phyloP scores from a whole-genome alignment of 2,888 invertebrate species.

The Mythimna loreyi region DNA sequence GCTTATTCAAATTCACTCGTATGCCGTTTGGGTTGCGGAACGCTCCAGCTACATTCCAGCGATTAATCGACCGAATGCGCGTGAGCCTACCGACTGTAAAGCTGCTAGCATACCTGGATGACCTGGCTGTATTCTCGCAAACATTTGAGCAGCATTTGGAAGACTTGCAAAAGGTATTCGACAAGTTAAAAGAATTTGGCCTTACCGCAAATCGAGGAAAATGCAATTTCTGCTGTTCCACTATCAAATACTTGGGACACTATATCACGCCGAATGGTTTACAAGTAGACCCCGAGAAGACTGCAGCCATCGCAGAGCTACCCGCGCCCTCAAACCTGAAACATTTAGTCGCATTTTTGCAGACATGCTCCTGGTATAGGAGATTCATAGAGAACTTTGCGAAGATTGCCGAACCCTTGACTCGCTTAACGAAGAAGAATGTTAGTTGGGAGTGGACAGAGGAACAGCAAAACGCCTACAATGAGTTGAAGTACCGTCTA shows the following conservation, averaged over 20 bases:
- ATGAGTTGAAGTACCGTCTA: conserved; percentile 4
- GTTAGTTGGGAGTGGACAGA: conserved; percentile 8
- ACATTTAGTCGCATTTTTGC: background rate
- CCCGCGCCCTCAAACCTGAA: background rate
- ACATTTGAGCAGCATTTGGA: background rate
- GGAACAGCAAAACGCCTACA: conserved; percentile 14
- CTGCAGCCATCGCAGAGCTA: background rate
- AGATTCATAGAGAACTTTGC: conserved; percentile 2
- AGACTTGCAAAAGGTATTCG: background rate
- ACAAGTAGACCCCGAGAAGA: conserved; percentile 14
- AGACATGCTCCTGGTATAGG: conserved; percentile 2
- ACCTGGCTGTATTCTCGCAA: conserved; percentile 6
- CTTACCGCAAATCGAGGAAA: background rate
- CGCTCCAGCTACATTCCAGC: conserved; percentile 66
- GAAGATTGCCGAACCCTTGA: background rate
- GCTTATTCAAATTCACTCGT: conserved; percentile 50
- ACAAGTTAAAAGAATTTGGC: background rate
- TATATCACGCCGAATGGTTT: background rate
- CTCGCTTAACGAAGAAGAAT: conserved; percentile 12
- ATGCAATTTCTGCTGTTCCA: background rate
- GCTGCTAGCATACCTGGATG: conserved; percentile 23
- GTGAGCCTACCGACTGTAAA: background rate
- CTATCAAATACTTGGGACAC: background rate
- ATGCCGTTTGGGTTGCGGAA: conserved; percentile 69
- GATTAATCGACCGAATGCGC: conserved; percentile 39